Evolutionary conservation across 2,888 invertebrate species (phyloP).

Genomic region (Acleris sparsana): DNA sequence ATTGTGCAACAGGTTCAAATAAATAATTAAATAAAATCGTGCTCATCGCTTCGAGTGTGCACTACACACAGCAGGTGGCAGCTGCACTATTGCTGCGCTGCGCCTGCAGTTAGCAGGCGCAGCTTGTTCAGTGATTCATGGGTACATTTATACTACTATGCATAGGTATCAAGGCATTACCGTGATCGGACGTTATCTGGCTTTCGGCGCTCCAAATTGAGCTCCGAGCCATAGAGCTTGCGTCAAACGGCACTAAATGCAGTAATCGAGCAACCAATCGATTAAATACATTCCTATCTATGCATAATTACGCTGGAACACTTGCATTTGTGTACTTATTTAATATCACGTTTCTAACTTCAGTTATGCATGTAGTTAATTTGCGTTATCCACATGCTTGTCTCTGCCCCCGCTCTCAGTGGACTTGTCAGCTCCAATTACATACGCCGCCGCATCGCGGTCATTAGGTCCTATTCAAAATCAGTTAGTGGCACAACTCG

Average conservation of each 20-base stretch:
- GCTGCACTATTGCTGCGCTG: too few relatives aligned
- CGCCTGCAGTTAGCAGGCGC: too few relatives aligned
- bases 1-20: too few relatives aligned
- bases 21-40: too few relatives aligned
- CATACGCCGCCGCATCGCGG: constrained; percentile 3
- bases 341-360: background rate
- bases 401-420: background rate
- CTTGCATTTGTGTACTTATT: background rate
- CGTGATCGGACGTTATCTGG: background rate
- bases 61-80: too few relatives aligned
- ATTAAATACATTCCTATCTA: constrained; percentile 1
- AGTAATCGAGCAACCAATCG: constrained; percentile 1
- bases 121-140: too few relatives aligned
- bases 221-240: background rate
- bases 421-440: constrained; percentile 10
- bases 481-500: constrained; percentile 18
- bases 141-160: background rate
- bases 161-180: background rate
- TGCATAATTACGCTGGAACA: constrained; percentile 5
- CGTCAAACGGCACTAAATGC: background rate
- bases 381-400: background rate
- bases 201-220: background rate
- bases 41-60: too few relatives aligned
- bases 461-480: constrained; percentile 33
- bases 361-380: background rate